Evolutionary conservation across 2,888 invertebrate species (phyloP).

Genomic region (Pristionchus entomophagus): DNA sequence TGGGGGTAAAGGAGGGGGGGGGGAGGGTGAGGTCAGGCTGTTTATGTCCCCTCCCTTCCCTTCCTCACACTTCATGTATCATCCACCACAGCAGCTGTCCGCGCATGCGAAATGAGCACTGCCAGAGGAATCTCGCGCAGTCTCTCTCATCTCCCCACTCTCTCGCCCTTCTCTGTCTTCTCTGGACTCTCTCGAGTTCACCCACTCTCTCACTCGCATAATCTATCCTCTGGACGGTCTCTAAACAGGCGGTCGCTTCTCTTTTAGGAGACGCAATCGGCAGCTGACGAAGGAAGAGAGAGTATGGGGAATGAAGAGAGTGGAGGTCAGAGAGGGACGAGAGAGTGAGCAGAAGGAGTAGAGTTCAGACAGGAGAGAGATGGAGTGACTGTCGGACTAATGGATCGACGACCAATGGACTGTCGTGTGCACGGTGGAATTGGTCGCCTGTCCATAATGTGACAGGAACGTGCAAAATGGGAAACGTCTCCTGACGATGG

Average conservation of each 20-base stretch:
- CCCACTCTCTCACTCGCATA: conserved; percentile 17
- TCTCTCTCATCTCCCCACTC: conserved; percentile 21
- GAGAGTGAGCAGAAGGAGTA: too few relatives aligned
- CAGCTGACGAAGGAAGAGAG: conserved; percentile 32
- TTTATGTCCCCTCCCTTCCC: conserved; percentile 15
- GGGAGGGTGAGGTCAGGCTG: conserved; percentile 9
- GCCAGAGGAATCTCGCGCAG: conserved; percentile 32
- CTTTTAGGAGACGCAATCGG: conserved; percentile 37
- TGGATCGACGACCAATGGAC: too few relatives aligned
- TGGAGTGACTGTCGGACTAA: not conserved
- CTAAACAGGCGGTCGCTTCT: conserved; percentile 38
- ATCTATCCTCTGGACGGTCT: conserved; percentile 7
- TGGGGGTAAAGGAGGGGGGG: not conserved
- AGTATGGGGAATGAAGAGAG: not conserved
- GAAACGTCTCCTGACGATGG: not conserved
- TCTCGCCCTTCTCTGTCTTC: conserved; percentile 28
- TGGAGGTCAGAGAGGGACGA: not conserved
- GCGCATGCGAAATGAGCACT: conserved; percentile 40
- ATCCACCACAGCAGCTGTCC: conserved; percentile 44
- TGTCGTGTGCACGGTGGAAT: conserved; percentile 23
- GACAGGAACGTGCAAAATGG: not conserved
- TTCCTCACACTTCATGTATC: conserved; percentile 35
- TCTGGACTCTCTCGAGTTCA: conserved; percentile 21
- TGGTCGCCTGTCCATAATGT: conserved; percentile 8
- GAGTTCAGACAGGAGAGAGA: not conserved